Evolutionary conservation across 2,888 invertebrate genomes (phyloP).

Genomic region (Spodoptera picta): DNA sequence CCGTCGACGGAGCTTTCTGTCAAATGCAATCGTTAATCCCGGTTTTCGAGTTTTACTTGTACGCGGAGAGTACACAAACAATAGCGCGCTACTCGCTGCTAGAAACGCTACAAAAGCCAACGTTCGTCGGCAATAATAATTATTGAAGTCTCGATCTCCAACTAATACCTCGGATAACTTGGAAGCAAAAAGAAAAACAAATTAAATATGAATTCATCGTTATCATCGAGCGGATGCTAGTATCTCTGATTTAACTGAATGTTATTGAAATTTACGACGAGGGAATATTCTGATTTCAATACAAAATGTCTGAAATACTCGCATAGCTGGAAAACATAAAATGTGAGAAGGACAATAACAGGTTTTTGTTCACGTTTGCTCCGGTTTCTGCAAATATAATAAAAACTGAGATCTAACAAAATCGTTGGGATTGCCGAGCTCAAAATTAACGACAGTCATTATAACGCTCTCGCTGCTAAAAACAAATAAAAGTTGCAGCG

Average conservation of each 20-base stretch:
- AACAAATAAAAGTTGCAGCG: slow-evolving; percentile 69
- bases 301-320: slow-evolving; percentile 12
- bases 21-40: slow-evolving; percentile 57
- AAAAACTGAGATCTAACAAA: slow-evolving; percentile 65
- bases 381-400: slow-evolving; percentile 58
- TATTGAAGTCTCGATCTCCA: slow-evolving; percentile 37
- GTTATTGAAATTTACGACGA: slow-evolving; percentile 9
- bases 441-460: slow-evolving; percentile 70
- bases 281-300: slow-evolving; percentile 1
- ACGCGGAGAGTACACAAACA: slow-evolving; percentile 34
- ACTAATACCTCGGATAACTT: slow-evolving; percentile 24
- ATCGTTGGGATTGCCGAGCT: slow-evolving; percentile 66
- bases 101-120: slow-evolving; percentile 32
- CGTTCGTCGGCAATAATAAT: slow-evolving; percentile 39
- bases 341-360: slow-evolving; percentile 37
- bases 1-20: slow-evolving; percentile 41
- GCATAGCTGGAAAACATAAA: slow-evolving; percentile 22
- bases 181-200: slow-evolving; percentile 10
- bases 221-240: slow-evolving; percentile 5
- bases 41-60: slow-evolving; percentile 26
- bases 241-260: slow-evolving; percentile 3
- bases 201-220: slow-evolving; percentile 21
- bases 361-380: slow-evolving; percentile 57
- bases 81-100: slow-evolving; percentile 21
- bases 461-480: slow-evolving; percentile 63